These are phyloP conservation scores for Eurytoma californica DNA, from an alignment of 2,888 invertebrate species.

Conservation along the genomic window DNA sequence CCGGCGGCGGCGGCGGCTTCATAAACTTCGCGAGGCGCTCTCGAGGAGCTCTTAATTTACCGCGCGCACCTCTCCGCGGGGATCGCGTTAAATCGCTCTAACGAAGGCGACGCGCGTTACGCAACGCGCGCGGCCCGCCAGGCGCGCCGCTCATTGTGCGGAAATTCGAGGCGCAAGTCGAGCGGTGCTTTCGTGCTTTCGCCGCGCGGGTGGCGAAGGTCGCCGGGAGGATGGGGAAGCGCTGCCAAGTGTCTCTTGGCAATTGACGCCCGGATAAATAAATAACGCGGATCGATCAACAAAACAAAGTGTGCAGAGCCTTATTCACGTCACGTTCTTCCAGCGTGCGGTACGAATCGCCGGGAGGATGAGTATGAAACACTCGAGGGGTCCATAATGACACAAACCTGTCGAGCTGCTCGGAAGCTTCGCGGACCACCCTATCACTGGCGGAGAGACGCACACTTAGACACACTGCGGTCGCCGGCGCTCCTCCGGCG, in stretches of 20 bases:
- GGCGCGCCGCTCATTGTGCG: too few relatives aligned
- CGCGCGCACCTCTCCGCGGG: constrained; percentile 20
- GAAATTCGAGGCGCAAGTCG: too few relatives aligned
- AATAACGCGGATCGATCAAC: constrained; percentile 14
- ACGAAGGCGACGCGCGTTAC: constrained; percentile 31
- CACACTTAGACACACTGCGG: too few relatives aligned
- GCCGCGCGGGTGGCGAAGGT: constrained; percentile 1
- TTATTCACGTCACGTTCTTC: background rate
- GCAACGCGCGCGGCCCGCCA: constrained; percentile 14
- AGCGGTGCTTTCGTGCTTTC: background rate
- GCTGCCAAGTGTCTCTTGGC: constrained; percentile 10
- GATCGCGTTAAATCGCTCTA: constrained; percentile 14
- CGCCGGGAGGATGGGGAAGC: background rate
- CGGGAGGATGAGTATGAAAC: background rate
- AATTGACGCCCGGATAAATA: constrained; percentile 10
- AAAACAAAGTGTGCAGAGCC: constrained; percentile 20
- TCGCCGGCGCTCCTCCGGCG: too few relatives aligned
- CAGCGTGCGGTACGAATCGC: constrained; percentile 53
- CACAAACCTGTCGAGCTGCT: background rate
- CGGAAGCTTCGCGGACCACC: too few relatives aligned
- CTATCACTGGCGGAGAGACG: too few relatives aligned
- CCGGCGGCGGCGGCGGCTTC: constrained; percentile 1
- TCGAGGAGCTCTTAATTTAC: constrained; percentile 46
- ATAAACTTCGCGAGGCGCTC: constrained; percentile 34
- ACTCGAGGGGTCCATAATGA: background rate